Evolutionary conservation across 1,140 invertebrate genomes (phyloP).

Genomic region (Acyrthosiphon pisum): DNA sequence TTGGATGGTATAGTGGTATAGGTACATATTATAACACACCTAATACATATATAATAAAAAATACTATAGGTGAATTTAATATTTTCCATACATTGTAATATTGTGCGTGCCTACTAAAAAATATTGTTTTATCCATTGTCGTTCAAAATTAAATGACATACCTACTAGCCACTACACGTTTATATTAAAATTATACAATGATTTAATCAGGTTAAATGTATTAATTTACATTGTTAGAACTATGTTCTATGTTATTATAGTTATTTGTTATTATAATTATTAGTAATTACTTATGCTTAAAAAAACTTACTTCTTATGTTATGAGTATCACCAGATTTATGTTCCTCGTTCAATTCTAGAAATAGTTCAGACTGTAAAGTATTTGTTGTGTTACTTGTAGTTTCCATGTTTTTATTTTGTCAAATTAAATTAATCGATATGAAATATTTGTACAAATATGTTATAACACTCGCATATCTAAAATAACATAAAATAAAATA

Average conservation of each 20-base stretch:
- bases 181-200: background rate
- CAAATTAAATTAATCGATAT: background rate
- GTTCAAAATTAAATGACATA: background rate
- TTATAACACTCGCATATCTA: background rate
- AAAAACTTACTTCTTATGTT: constrained; percentile 2
- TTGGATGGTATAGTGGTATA: background rate
- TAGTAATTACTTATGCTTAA: background rate
- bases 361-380: constrained; percentile 45
- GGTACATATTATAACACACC: background rate
- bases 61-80: background rate
- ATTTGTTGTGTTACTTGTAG: background rate
- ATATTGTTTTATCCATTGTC: background rate
- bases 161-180: background rate
- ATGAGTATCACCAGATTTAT: background rate
- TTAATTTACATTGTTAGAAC: background rate
- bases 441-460: background rate
- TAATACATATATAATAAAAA: background rate
- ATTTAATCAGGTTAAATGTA: background rate
- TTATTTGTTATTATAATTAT: too few species aligned
- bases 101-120: background rate
- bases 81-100: background rate
- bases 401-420: constrained; percentile 10
- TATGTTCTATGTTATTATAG: background rate
- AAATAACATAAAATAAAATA: background rate
- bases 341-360: constrained; percentile 45